A percentile compares a stretch with the other conserved stretches of the same genome.
Conservation (phyloP, 2,113 vertebrate species). For the Dissostichus mawsoni region DNA sequence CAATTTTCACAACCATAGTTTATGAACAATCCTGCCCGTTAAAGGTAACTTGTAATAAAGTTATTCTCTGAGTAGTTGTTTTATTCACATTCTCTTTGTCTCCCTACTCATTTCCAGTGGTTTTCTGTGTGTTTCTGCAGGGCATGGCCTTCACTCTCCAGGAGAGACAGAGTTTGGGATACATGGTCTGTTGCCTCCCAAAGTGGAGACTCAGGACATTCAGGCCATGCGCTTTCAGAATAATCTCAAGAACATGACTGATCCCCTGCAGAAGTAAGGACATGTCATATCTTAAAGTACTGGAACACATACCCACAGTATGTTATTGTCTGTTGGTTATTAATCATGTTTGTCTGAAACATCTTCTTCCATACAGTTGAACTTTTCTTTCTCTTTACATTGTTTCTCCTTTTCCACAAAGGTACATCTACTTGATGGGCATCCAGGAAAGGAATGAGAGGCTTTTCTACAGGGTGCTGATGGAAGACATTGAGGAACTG, state of each 20-base stretch:
- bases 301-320: background rate
- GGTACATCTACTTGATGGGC: constrained; percentile 98
- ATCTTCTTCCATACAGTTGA: background rate
- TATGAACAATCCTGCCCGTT: too few relatives aligned
- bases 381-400: background rate
- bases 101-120: background rate
- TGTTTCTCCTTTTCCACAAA: constrained; percentile 54
- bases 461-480: constrained; percentile 93
- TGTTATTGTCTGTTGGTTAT: background rate
- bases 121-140: constrained; percentile 74
- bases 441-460: constrained; percentile 98
- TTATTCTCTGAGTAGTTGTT: background rate
- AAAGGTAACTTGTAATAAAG: too few relatives aligned
- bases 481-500: constrained; percentile 93
- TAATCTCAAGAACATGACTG: constrained; percentile 92
- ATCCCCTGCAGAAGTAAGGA: constrained; percentile 93
- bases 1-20: background rate
- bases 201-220: constrained; percentile 96
- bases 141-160: constrained; percentile 96
- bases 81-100: background rate
- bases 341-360: background rate
- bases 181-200: constrained; percentile 95
- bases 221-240: constrained; percentile 95
- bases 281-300: background rate
- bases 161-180: constrained; percentile 94